Evolutionary conservation across 2,888 invertebrate genomes (phyloP), one percentile per base, ranked within the genome.

Genomic region (Crossocerus cetratus): DNA sequence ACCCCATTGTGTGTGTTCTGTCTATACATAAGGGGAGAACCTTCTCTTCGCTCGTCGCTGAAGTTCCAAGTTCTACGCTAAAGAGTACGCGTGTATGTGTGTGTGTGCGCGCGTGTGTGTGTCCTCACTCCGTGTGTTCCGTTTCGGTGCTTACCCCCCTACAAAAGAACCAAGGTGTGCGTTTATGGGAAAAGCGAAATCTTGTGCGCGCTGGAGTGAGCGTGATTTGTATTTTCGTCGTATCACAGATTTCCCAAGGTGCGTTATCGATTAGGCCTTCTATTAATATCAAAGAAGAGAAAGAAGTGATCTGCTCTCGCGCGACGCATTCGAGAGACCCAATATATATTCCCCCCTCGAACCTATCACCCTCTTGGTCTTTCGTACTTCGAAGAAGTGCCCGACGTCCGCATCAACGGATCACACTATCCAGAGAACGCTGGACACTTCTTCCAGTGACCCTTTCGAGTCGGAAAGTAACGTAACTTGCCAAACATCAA

Each of bases 241-340:
- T 89, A 89, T 89, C 89, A 89, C 89, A 89, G 89, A 87, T 87
- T 86, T 89, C 86, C 85, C 85, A 86, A 87, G 81, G 87, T 87
- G 86, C 84, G 82, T 84, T 32, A 76, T 83, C 80, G 59, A 81
- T 81, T 81, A 74, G 73, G 64, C 53, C 49, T 54, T 67, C 65
- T 75, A 64, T 64, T 49, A 70, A 66, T 63, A 69, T 61, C 13
- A 43, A 65, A 65, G 72, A 77, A 59, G 72, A 68, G 71, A 73
- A 73, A 70, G 69, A n/a, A n/a, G n/a, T n/a, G 63, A 16, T 49
- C 49, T 16, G 49, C 16, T 49, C 49, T 49, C 49, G 16, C 49
- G 14, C 49, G 49, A 74, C 22, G 8, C 14, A n/a, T 61, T 23
- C 22, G 23, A 68, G 68, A 69, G 73, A 60, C 45, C 20, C 62